phyloP scores from a whole-genome alignment of 2,888 invertebrate species.

The Parelbella ahira region DNA sequence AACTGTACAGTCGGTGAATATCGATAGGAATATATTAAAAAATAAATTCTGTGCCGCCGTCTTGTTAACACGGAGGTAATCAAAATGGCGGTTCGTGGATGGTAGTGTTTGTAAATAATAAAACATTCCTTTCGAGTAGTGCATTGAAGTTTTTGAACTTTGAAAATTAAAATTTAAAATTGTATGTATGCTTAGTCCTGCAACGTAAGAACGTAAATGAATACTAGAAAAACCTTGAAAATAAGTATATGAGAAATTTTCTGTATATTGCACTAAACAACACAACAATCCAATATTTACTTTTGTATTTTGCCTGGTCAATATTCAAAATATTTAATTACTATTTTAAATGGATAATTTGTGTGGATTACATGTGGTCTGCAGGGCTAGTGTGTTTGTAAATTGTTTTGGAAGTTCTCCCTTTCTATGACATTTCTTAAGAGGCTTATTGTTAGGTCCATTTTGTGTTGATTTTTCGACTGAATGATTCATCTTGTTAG shows the following conservation, averaged over 20 bases:
- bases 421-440: constrained; percentile 51
- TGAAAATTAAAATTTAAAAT: constrained; percentile 47
- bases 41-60: constrained; percentile 4
- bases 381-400: constrained; percentile 17
- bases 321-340: too few relatives aligned
- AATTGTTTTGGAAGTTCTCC: constrained; percentile 54
- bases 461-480: constrained; percentile 28
- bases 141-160: constrained; percentile 52
- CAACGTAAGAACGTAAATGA: constrained; percentile 25
- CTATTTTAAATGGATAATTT: too few relatives aligned
- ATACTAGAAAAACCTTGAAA: too few relatives aligned
- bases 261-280: too few relatives aligned
- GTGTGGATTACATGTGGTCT: background rate
- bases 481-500: constrained; percentile 1
- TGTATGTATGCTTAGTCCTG: constrained; percentile 50
- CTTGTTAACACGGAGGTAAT: constrained; percentile 8
- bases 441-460: constrained; percentile 54
- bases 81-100: constrained; percentile 13
- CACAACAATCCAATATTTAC: too few relatives aligned
- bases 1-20: constrained; percentile 22
- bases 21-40: constrained; percentile 12
- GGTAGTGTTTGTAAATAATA: constrained; percentile 46
- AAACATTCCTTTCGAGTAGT: constrained; percentile 66
- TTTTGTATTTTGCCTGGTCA: too few relatives aligned
- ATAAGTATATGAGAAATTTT: too few relatives aligned